Evolutionary conservation across 2,113 vertebrate genomes (phyloP), one percentile per base, ranked within the genome.

Genomic region (Colossoma macropomum): DNA sequence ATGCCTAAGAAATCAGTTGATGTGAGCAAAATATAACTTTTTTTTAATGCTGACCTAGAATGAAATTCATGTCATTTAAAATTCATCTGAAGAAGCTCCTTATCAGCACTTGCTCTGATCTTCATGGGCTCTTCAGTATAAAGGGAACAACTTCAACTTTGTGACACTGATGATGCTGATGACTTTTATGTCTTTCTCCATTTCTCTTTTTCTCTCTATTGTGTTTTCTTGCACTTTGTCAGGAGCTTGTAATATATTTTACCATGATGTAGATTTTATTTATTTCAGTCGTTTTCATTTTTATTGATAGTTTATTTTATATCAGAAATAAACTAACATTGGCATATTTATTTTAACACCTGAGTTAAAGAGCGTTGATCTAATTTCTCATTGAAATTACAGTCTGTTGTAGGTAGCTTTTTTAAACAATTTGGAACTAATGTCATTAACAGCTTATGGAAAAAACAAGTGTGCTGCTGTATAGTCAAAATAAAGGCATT

Each of bases 231-330:
- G 54, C 54, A 72, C 48, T 69, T 59, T 59, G 28, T 75, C 32
- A 10, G 13, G 23, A 71, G 25, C 34, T 62, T 71, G 62, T 76
- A 76, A 74, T 79, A 81, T 70, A 70, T 81, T 81, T 84, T 84
- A 45, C 48, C 70, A 78, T 48, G 34, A 75, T 80, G 52, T 80
- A 69, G 52, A 79, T 84, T 79, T 76, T 80, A 80, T 84, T 75
- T 69, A 80, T 84, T 84, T 60, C 72, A 74, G 52, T 74, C 8
- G 62, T 41, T 73, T 76, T 59, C 41, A 21, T 82, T 82, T 48
- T 63, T 70, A 83, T 60, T 62, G 2, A 83, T 83, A 70, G 72
- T 81, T 74, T 27, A 73, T 81, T 68, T 63, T 79, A 48, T 50
- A 65, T 75, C 12, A 12, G 66, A 86, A 50, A 38, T 74, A 59